Evolutionary conservation across 2,888 invertebrate species (phyloP), one percentile per base, ranked within the genome.

Genomic region (Cheilosia pagana): DNA sequence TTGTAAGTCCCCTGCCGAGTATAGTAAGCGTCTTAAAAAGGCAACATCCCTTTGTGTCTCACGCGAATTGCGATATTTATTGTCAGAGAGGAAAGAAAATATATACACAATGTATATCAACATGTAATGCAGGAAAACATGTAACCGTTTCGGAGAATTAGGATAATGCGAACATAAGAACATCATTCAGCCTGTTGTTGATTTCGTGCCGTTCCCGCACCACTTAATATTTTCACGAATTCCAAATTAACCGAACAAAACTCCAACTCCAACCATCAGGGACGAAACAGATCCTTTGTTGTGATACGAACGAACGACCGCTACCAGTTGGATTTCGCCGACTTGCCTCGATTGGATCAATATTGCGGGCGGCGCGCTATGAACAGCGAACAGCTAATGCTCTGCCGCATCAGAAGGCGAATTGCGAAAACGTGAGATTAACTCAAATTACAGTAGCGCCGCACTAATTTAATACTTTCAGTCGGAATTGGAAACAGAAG

Each of bases 401-500:
- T 48, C 8, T 19, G 53, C 77, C 60, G 45, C 67, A 50, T 63
- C 67, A 60, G 59, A 53, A 60, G 41, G 68, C 65, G 79, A 81
- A 85, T 81, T 75, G 75, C 79, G 16, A 71, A 71, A 75, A 85
- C 85, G 85, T 85, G 85, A 85, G 79, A 85, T 81, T 81, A 79
- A 71, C 75, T 79, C 74, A 75, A 85, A 85, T 85, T 81, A 76
- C 85, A 79, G 60, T 50, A 72, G 65, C 78, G 50, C 67, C 43
- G 43, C 59, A 63, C 70, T 70, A 65, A 78, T 78, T 78, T 71
- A 63, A 71, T 71, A 65, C 63, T 53, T 62, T 60, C 60, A 21
- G 28, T 31, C 31, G 14, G 43, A 41, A 60, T 31, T 31, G 14
- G 43, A 41, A 60, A 55, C 21, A 52, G 41, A 68, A 31, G 21